Evolutionary conservation across 2,888 invertebrate species (phyloP), one percentile per base, ranked within the genome.

Genomic region (Autographa gamma): DNA sequence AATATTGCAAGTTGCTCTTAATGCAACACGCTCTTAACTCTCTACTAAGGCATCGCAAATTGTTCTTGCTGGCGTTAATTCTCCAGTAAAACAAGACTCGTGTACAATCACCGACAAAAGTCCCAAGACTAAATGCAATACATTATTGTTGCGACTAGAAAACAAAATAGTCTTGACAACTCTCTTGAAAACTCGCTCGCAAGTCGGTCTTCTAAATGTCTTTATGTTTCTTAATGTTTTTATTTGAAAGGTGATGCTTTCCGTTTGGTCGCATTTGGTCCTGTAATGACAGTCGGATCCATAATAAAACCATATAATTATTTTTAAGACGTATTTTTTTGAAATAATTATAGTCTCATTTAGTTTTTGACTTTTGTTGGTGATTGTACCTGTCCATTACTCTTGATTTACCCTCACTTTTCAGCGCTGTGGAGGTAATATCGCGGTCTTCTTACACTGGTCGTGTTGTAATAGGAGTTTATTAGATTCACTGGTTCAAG

Each of bases 391-490:
- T 73, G 66, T 56, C 43, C 32, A 69, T 77, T 66, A 68, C 16
- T 80, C 65, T 61, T 61, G 43, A 58, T 67, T 67, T 67, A 25
- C 18, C 19, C 16, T 64, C 31, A 58, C 58, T 70, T 74, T 74
- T 54, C 4, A 60, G 11, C 31, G 32, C 14, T 18, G 56, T 38
- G 19, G 31, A 34, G 59, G 66, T 9, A 66, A 64, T 38, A 32
- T 38, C 9, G 25, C 31, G 84, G 64, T 85, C 81, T 72, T 56
- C 38, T 72, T 77, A 74, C 25, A 41, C 62, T 82, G 85, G 85
- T 52, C 62, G 54, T 11, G 59, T 76, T 66, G 66, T 81, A 84
- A 85, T 80, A 68, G 76, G 75, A 83, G 81, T 86, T 85, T 85
- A 86, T 86, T 84, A 83, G 78, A 81, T 77, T 78, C 41, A 43